Conservation (phyloP, 35 echinoderm and acorn worm genomes). For the Ptychodera flava region DNA sequence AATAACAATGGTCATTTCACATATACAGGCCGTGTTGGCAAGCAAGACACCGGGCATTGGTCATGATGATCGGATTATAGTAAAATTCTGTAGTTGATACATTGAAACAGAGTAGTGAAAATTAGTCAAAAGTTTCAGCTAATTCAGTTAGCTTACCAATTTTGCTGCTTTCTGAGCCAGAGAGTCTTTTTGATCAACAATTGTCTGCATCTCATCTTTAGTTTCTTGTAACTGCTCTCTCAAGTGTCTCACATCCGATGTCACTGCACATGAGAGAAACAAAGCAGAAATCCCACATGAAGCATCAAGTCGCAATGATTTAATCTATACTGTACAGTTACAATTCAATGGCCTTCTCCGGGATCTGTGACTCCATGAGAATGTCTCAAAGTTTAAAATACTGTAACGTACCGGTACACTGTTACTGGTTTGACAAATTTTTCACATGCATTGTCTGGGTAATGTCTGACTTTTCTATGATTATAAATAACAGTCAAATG, state of each 20-base stretch:
- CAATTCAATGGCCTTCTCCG: not conserved
- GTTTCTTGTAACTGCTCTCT: conserved; percentile 70
- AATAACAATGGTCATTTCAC: too few relatives aligned
- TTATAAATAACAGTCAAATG: too few relatives aligned
- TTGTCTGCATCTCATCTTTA: conserved; percentile 44
- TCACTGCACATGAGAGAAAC: conserved; percentile 46
- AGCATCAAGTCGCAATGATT: not conserved
- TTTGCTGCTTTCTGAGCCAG: conserved; percentile 94
- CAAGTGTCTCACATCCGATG: conserved; percentile 67
- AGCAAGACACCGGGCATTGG: too few relatives aligned
- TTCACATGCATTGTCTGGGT: not conserved
- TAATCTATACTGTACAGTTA: not conserved
- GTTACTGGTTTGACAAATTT: not conserved
- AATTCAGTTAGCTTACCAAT: conserved; percentile 40
- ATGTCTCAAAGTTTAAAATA: not conserved
- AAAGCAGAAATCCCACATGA: not conserved
- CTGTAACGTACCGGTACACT: not conserved
- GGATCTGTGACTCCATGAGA: not conserved
- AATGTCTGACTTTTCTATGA: too few relatives aligned
- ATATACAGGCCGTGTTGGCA: not conserved
- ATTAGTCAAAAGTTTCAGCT: not conserved
- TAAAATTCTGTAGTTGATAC: too few relatives aligned
- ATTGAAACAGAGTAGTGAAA: too few relatives aligned
- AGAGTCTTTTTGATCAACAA: conserved; percentile 73
- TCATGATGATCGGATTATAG: too few relatives aligned